Percentiles rank a stretch among this genome's conserved stretches.
phyloP scores from a whole-genome alignment of 2,797 vertebrate genomes.

The Sebastes hubbsi region DNA sequence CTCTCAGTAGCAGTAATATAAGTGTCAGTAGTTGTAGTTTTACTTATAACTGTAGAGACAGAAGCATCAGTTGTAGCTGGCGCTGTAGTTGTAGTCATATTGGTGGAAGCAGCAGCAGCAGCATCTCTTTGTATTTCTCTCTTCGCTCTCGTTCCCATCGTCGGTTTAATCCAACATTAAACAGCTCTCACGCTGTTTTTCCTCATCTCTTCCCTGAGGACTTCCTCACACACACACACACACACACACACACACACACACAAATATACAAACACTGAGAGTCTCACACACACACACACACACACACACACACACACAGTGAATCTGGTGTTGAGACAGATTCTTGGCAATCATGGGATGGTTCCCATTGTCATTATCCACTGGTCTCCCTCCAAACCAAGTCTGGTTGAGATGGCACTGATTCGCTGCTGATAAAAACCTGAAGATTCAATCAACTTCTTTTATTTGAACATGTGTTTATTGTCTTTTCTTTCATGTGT shows the following conservation, averaged over 20 bases:
- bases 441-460: not conserved
- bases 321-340: slow-evolving; percentile 45
- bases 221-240: slow-evolving; percentile 33
- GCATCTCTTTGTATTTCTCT: slow-evolving; percentile 49
- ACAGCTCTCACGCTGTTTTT: slow-evolving; percentile 71
- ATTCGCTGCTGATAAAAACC: slow-evolving; percentile 19
- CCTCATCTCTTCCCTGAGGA: slow-evolving; percentile 53
- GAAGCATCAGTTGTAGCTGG: not conserved
- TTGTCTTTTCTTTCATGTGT: not conserved
- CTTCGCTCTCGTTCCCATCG: slow-evolving; percentile 58
- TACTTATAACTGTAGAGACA: not conserved
- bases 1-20: not conserved
- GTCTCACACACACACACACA: not conserved
- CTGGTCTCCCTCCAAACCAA: slow-evolving; percentile 41
- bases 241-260: slow-evolving; percentile 20
- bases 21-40: not conserved
- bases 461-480: not conserved
- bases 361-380: slow-evolving; percentile 48
- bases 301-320: not conserved
- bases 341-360: slow-evolving; percentile 48
- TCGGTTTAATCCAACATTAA: slow-evolving; percentile 62
- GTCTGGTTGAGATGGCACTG: slow-evolving; percentile 18
- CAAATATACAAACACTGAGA: slow-evolving; percentile 5
- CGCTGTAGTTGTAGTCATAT: not conserved
- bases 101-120: not conserved